Evolutionary conservation across 2,797 vertebrate genomes (phyloP), one percentile per base, ranked within the genome.

Genomic region (Hydrophis major): DNA sequence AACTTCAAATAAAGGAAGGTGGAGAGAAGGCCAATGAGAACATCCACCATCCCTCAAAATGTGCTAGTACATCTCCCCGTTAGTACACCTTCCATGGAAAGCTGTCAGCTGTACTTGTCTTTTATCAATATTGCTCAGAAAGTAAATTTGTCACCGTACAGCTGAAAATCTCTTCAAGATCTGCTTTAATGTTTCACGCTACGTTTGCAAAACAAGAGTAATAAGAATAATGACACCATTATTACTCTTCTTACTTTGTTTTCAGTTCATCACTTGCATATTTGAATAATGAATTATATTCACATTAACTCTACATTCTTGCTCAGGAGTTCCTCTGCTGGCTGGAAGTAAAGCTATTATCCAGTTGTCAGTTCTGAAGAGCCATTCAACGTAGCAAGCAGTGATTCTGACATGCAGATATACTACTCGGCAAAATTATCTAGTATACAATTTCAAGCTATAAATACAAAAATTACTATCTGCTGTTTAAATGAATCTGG

Each of bases 201-300:
- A 98, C 97, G 96, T 98, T 98, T 98, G 97, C 97, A 98, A 97
- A 98, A 98, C 97, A 97, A 97, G 95, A 97, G 97, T 97, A 98
- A 97, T 97, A 97, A 98, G 97, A 98, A 97, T 98, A 99, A 98
- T 98, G 98, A 99, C 98, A 98, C 98, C 98, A 98, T 99, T 98
- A 98, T 99, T 98, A 97, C 97, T 98, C 97, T 98, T 97, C 97
- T 97, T 97, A 98, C 98, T 98, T 98, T 98, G 98, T 98, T 98
- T 98, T 98, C 98, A 96, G 98, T 97, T 97, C 97, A 97, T 98
- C 98, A 98, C 98, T 98, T 98, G 98, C 98, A 98, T 98, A 98
- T 99, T 98, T 98, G 98, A 99, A 99, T 99, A 99, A 99, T 99
- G 99, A 99, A 99, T 99, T 99, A 98, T 98, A 98, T 98, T 99